These are phyloP conservation scores for Archips crataeganus DNA, from an alignment of 2,888 invertebrate genomes.

Conservation along the genomic window DNA sequence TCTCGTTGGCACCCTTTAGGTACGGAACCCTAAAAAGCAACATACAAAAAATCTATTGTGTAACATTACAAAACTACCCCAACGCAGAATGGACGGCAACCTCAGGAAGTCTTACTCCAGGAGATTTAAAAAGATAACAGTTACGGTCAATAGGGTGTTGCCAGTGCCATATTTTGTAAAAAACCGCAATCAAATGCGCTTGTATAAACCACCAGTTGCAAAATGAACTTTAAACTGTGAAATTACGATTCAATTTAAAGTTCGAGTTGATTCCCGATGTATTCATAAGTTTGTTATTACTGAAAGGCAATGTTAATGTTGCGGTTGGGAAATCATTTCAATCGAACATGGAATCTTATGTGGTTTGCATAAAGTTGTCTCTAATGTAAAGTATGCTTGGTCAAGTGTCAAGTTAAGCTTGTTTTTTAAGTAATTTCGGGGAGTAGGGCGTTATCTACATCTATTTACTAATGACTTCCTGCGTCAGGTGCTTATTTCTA, in stretches of 20 bases:
- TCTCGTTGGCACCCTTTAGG: no score
- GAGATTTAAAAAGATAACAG: slow-evolving; percentile 30
- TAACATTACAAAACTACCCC: slow-evolving; percentile 14
- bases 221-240: neutral
- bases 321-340: neutral
- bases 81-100: neutral
- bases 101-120: slow-evolving; percentile 15
- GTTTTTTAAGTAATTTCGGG: slow-evolving; percentile 70
- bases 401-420: slow-evolving; percentile 45
- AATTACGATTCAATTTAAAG: slow-evolving; percentile 2
- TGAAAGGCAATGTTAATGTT: neutral
- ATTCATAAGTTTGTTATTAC: slow-evolving; percentile 20
- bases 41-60: neutral
- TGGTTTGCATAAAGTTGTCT: slow-evolving; percentile 39
- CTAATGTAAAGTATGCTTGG: slow-evolving; percentile 22
- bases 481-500: slow-evolving; percentile 72
- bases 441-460: slow-evolving; percentile 81
- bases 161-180: slow-evolving; percentile 35
- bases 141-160: slow-evolving; percentile 38
- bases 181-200: neutral
- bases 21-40: neutral
- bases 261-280: neutral
- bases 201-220: neutral
- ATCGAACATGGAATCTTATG: neutral
- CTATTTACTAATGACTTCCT: slow-evolving; percentile 86